These are phyloP conservation scores for Ianthella basta DNA, from an alignment of 37 sponge, comb jelly and placozoan genomes.

Conservation along the genomic window DNA sequence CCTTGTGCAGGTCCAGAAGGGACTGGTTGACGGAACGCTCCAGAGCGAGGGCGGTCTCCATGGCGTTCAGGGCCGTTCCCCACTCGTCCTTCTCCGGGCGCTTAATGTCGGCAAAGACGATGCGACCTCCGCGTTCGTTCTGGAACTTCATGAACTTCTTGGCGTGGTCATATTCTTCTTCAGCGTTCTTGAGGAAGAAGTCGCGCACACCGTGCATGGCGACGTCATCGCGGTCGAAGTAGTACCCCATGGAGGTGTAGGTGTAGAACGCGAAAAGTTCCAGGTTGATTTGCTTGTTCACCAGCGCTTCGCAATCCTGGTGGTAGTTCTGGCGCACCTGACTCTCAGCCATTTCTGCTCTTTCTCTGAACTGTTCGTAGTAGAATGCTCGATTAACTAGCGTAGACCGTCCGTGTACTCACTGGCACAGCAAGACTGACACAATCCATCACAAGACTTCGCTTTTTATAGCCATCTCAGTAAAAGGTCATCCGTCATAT, in stretches of 20 bases:
- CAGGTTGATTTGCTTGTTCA: constrained; percentile 28
- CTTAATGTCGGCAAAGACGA: constrained; percentile 11
- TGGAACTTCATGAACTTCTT: constrained; percentile 16
- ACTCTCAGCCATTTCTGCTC: not conserved
- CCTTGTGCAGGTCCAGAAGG: constrained; percentile 5
- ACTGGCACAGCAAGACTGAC: constrained; percentile 37
- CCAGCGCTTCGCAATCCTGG: constrained; percentile 11
- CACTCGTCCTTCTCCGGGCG: not conserved
- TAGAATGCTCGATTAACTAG: not conserved
- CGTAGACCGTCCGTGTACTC: constrained; percentile 29
- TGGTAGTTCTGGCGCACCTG: constrained; percentile 32
- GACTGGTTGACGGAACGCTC: constrained; percentile 5
- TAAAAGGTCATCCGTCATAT: not conserved
- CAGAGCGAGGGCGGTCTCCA: constrained; percentile 7
- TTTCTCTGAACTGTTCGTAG: not conserved
- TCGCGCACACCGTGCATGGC: not conserved
- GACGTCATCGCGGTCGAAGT: constrained; percentile 24
- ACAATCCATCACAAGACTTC: not conserved
- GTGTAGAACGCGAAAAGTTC: constrained; percentile 20
- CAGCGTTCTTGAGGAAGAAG: constrained; percentile 8
- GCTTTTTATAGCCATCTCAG: not conserved
- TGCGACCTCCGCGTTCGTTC: constrained; percentile 17
- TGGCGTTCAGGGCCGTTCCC: constrained; percentile 10
- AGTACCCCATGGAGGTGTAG: constrained; percentile 24
- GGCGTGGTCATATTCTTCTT: constrained; percentile 12